Base-by-base conservation (phyloP, 2,888 invertebrate species). In the Cheilosia scutellata region DNA sequence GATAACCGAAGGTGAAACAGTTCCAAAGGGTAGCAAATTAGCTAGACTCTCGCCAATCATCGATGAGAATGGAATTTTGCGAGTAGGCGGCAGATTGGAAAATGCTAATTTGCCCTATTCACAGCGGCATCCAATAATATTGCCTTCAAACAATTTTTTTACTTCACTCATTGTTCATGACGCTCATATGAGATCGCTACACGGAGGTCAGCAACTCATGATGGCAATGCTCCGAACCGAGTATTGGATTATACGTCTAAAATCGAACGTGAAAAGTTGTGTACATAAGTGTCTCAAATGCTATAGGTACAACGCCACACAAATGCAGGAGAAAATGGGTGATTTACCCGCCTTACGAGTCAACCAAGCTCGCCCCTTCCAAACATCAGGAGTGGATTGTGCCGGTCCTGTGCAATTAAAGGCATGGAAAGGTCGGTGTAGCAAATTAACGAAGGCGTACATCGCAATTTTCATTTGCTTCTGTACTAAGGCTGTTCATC, bases 381-480 rank as follows among this genome's bases (percentile, higher is more conserved):
- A 44, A 1, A 44, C 16, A 9, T 2, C 27, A 11, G 51, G 27
- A 6, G 27, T 51, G 5, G 13, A 25, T 13, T 51, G 27, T 29
- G 51, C 27, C 2, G 27, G 51, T 20, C 16, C 44, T 4, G 44
- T 16, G 3, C 44, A 42, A 13, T 13, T 42, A 11, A 44, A 13
- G 13, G 42, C 42, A 16, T 44, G 44, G 13, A 44, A 16, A 3
- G 27, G 51, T 9, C 51, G 27, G 6, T 51, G 29, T n/a, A 51
- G 13, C 4, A 25, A n/a, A 51, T 27, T 7, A 5, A 27, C 25
- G 0, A 51, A 51, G 9, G 51, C 51, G 7, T 72, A 83, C 37
- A 72, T 83, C 0, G 71, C 58, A 20, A 55, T 77, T 13, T 82
- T 77, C 20, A 11, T 82, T 16, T 82, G 76, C 40, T 51, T 82